Conservation (phyloP, 2,797 vertebrate genomes). For the Phylloscopus collybita region DNA sequence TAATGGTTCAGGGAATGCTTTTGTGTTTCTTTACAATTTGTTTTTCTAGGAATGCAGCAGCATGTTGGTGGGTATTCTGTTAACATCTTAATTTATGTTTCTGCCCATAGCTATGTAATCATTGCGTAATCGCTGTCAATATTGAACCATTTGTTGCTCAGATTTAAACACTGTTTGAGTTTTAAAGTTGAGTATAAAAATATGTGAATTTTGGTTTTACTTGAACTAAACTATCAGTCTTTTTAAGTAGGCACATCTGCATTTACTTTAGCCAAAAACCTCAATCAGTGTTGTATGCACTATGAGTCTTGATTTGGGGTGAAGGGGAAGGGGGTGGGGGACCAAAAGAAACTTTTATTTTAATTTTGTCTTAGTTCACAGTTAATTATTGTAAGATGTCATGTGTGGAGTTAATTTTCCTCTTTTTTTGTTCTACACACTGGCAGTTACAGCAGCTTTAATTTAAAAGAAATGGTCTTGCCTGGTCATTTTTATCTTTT, state of each 20-base stretch:
- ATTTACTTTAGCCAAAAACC: conserved; percentile 60
- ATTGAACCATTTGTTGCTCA: conserved; percentile 67
- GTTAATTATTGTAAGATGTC: conserved; percentile 33
- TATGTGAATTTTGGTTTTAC: conserved; percentile 79
- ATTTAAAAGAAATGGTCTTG: conserved; percentile 24
- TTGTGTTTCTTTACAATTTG: conserved; percentile 34
- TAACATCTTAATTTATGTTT: conserved; percentile 60
- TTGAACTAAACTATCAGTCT: conserved; percentile 75
- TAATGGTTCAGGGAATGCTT: conserved; percentile 76
- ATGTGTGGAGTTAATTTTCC: neutral
- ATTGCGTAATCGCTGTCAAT: conserved; percentile 45
- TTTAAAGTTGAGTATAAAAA: conserved; percentile 59
- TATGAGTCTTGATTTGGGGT: conserved; percentile 65
- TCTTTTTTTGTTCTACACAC: conserved; percentile 40
- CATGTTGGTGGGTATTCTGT: conserved; percentile 32
- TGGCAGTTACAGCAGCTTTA: conserved; percentile 62
- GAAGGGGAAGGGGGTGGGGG: conserved; percentile 27
- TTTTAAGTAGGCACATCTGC: conserved; percentile 64
- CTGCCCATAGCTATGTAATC: conserved; percentile 15
- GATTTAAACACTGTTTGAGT: conserved; percentile 77
- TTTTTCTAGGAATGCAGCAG: conserved; percentile 57
- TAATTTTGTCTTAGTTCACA: conserved; percentile 53
- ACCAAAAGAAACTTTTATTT: conserved; percentile 56
- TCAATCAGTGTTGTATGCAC: conserved; percentile 66
- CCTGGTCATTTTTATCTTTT: neutral